Evolutionary conservation across 1,140 invertebrate species (phyloP).

Genomic region (Chrysomallon squamiferum): DNA sequence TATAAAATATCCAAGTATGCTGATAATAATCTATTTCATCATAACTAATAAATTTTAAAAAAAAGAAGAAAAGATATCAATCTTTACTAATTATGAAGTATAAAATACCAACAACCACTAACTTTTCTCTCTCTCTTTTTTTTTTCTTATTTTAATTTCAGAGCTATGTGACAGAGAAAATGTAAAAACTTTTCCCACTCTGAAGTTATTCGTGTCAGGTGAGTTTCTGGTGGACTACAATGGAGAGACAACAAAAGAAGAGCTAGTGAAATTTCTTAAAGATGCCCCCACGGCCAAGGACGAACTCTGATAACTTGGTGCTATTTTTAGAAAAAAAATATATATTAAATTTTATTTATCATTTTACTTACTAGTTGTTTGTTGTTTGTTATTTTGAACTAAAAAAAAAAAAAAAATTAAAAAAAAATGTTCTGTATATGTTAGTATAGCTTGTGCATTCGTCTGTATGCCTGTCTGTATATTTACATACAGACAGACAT

Average conservation of each 20-base stretch:
- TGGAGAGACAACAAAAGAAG: conserved; percentile 71
- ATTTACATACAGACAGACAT: too few species aligned
- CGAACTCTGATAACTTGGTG: not conserved
- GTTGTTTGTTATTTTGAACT: not conserved
- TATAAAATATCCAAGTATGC: too few species aligned
- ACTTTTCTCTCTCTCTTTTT: too few species aligned
- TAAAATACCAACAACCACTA: too few species aligned
- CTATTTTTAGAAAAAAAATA: not conserved
- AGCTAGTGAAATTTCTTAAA: conserved; percentile 41
- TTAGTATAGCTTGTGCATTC: too few species aligned
- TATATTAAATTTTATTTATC: conserved; percentile 5
- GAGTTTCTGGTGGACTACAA: conserved; percentile 73
- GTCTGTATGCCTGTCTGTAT: too few species aligned
- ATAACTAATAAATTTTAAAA: too few species aligned
- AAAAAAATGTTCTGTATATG: too few species aligned
- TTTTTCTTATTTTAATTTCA: too few species aligned
- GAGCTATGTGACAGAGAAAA: conserved; percentile 65
- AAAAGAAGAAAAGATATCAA: too few species aligned
- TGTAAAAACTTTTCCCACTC: conserved; percentile 81
- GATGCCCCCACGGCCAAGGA: not conserved
- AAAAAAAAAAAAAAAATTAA: not conserved
- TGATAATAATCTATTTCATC: too few species aligned
- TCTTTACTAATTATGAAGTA: too few species aligned
- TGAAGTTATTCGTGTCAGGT: conserved; percentile 81
- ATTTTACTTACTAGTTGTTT: not conserved